Base-by-base conservation (phyloP, 2,797 vertebrate species). In the Hemitrygon akajei region DNA sequence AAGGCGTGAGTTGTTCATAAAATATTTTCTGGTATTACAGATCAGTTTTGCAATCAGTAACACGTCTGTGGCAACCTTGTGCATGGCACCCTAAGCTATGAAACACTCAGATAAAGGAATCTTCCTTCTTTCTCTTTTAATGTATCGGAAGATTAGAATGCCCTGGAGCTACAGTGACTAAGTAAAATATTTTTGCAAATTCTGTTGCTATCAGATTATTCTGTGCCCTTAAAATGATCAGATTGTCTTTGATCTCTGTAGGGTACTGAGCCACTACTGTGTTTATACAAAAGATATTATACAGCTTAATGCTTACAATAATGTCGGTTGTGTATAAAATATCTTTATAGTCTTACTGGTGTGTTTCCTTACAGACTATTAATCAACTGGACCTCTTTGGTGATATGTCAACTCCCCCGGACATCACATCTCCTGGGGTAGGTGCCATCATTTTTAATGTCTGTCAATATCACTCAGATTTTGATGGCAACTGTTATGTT, bases 301-400 rank as follows among this genome's bases (percentile, higher is more conserved):
- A 9, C 16, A 66, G 20, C 66, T 20, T 66, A 34, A 66, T 89
- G 60, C 86, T 73, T 20, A 66, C 63, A 63, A 34, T 14, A 20
- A 89, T 66, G 10, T 20, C 3, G 11, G 16, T 66, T 89, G 2
- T 34, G 14, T 16, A n/a, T 34, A 34, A 18, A 22, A 66, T 89
- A 30, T 3, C 60, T 34, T 60, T 66, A 22, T 69, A 20, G 3
- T 37, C 16, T 22, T 66, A 22, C 86, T n/a, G 86, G n/a, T 95
- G 91, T 94, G 80, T 94, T 94, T 94, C 94, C 95, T 97, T 96
- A 93, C 97, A 99, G 99, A 99, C 99, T 97, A 98, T 99, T 97
- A 98, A 98, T 97, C 99, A 99, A 95, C 97, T 99, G 97, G 98
- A 99, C 96, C 97, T 99, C 96, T 99, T 99, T 95, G 99, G 99